Evolutionary conservation across 1,140 invertebrate genomes (phyloP), one percentile per base, ranked within the genome.

Genomic region (Diabrotica undecimpunctata): DNA sequence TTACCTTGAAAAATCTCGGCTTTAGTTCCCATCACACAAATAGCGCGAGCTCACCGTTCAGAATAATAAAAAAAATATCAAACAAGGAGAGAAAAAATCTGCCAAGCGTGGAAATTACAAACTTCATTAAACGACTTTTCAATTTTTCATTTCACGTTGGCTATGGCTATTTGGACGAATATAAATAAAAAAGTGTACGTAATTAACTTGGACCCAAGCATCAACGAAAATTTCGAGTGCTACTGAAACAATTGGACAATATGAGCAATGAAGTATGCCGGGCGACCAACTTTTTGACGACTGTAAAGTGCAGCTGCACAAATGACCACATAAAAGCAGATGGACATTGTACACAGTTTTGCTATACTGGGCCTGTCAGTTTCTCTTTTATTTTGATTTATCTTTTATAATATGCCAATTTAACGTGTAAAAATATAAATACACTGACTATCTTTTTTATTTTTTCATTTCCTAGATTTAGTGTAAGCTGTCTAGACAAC

Each of bases 61-160:
- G 8, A 5, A 46, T 46, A 46, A 46, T 10, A 10, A 46, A 46
- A 46, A 46, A 46, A 46, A 46, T 46, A 46, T 7, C 41, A 46
- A 46, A 46, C 41, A 46, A n/a, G 41, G n/a, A 46, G 41, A 46
- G 41, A 46, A 46, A 46, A 46, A 46, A 25, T 25, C 41, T 46
- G 41, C 41, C 41, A 46, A 46, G 41, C 41, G 55, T 57, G 55
- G 36, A 57, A 57, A 57, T 57, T 57, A 11, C 55, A 38, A 38
- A 57, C 25, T 57, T 57, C 37, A 57, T 57, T 57, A 57, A 38
- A 37, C 9, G 55, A 57, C 55, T 37, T 37, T 57, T 57, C 55
- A 57, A 57, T 37, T 57, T 57, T 57, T 57, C 55, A 57, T 35
- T 46, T 38, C 55, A 35, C 5, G 7, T 57, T 57, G 6, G 55